Percentiles rank a stretch among this genome's conserved stretches.
phyloP scores from a whole-genome alignment of 1,140 invertebrate species.

The Cecropterus lyciades region DNA sequence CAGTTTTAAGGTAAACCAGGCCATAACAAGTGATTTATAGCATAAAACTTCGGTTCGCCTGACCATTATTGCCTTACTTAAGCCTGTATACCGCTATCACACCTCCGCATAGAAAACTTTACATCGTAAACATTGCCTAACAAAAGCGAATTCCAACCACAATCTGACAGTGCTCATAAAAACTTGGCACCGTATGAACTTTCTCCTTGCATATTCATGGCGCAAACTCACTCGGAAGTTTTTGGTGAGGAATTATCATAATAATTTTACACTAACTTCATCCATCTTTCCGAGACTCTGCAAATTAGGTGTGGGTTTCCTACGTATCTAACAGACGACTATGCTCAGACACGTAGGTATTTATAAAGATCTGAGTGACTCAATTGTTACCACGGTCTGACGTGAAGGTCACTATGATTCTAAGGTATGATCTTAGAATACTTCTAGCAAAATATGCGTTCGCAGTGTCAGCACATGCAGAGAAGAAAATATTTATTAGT shows the following conservation, averaged over 20 bases:
- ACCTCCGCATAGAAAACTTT: conserved; percentile 29
- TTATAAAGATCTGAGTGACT: background rate
- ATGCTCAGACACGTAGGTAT: conserved; percentile 5
- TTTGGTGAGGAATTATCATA: conserved; percentile 81
- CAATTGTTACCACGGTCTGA: no score
- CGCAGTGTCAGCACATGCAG: no score
- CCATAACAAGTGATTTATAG: conserved; percentile 9
- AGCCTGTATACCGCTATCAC: conserved; percentile 25
- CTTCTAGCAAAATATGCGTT: no score
- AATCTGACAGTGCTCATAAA: conserved; percentile 78
- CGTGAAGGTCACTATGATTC: no score
- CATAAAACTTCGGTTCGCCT: conserved; percentile 4
- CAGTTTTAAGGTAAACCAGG: background rate
- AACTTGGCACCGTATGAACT: conserved; percentile 72
- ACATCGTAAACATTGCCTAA: conserved; percentile 17
- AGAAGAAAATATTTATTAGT: no score
- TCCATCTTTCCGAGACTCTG: conserved; percentile 63
- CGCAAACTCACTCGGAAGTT: conserved; percentile 77
- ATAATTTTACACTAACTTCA: conserved; percentile 79
- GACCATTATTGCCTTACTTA: conserved; percentile 20
- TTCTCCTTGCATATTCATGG: conserved; percentile 79
- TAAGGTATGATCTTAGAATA: no score
- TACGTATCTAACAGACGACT: conserved; percentile 5
- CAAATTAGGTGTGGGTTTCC: conserved; percentile 52
- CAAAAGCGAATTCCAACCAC: conserved; percentile 71